These are phyloP conservation scores for Villa cingulata DNA, from an alignment of 2,888 invertebrate genomes.

Conservation along the genomic window DNA sequence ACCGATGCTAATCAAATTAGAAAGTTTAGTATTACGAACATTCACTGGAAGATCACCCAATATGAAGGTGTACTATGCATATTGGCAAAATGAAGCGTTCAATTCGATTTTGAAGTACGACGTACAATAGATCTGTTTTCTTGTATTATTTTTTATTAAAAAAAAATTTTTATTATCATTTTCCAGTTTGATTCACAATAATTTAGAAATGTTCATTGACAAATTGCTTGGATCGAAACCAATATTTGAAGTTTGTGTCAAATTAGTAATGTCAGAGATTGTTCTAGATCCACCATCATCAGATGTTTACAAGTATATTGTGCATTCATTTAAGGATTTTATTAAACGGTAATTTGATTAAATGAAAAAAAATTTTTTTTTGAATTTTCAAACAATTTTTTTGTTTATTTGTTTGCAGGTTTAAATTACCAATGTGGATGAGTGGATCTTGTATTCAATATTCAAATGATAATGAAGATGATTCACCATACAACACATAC, in stretches of 20 bases:
- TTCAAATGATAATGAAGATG: conserved; percentile 29
- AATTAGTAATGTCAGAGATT: conserved; percentile 61
- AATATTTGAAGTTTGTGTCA: conserved; percentile 67
- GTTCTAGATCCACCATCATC: conserved; percentile 57
- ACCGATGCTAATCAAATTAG: conserved; percentile 71
- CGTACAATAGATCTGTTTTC: not conserved
- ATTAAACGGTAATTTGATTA: conserved; percentile 49
- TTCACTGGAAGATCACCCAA: conserved; percentile 59
- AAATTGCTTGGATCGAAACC: conserved; percentile 41
- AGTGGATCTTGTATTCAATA: conserved; percentile 63
- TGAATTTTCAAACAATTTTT: no score
- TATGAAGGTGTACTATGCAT: conserved; percentile 64
- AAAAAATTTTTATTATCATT: not conserved
- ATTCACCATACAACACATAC: conserved; percentile 45
- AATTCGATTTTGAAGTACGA: conserved; percentile 45
- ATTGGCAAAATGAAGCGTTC: conserved; percentile 73
- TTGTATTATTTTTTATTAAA: not conserved
- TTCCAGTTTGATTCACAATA: conserved; percentile 48
- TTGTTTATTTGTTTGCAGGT: conserved; percentile 32
- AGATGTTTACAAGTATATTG: conserved; percentile 65
- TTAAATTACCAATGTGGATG: conserved; percentile 81
- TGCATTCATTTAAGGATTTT: conserved; percentile 61
- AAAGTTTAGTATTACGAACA: conserved; percentile 67
- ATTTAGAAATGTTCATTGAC: conserved; percentile 54
- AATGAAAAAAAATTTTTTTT: no score